Percentiles rank a stretch among this genome's conserved stretches.
These are phyloP conservation scores for Chymomyza amoena DNA, from an alignment of 2,888 invertebrate genomes.

Conservation along the genomic window DNA sequence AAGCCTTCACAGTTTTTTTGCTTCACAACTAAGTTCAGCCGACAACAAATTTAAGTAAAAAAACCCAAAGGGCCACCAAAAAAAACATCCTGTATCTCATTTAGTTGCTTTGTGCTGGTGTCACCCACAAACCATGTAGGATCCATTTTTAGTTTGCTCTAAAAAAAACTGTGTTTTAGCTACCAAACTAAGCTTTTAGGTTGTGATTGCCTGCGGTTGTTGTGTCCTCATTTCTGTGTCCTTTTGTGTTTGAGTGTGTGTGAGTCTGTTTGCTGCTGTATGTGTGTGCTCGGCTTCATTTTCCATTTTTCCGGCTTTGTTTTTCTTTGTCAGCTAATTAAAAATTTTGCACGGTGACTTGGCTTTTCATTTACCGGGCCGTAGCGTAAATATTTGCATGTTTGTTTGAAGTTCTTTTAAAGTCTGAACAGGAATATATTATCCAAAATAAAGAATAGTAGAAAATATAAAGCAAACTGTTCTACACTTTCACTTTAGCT, in stretches of 20 bases:
- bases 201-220: conserved; percentile 24
- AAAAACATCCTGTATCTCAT: neutral
- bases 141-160: neutral
- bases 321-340: neutral
- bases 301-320: neutral
- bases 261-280: neutral
- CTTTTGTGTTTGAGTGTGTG: neutral
- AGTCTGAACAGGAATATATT: neutral
- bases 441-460: neutral
- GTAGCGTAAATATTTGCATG: conserved; percentile 49
- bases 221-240: neutral
- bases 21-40: too few species aligned
- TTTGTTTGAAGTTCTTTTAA: neutral
- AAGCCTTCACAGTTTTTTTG: too few species aligned
- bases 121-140: neutral
- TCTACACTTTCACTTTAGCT: conserved; percentile 1
- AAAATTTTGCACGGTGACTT: conserved; percentile 12
- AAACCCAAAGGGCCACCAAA: neutral
- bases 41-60: neutral
- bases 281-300: neutral
- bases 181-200: neutral
- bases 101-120: neutral
- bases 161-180: neutral
- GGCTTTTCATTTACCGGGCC: conserved; percentile 24
- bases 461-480: neutral